Conservation (phyloP, 2,113 vertebrate species). For the Sprattus sprattus region DNA sequence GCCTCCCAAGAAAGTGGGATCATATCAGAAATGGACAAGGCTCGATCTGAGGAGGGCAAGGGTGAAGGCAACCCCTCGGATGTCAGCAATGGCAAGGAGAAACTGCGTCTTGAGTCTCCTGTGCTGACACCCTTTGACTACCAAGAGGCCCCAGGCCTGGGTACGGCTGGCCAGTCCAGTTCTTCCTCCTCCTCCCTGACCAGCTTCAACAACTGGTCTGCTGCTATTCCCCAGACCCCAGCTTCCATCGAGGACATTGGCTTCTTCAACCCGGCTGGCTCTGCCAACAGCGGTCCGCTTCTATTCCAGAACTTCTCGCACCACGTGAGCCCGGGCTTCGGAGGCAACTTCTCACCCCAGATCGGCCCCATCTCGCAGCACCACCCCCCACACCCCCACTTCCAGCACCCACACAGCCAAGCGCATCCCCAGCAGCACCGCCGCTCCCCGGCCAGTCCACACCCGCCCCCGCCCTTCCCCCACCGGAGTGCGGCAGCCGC, state of each 20-base stretch:
- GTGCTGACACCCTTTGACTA: constrained; percentile 96
- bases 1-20: constrained; percentile 90
- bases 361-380: constrained; percentile 96
- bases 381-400: constrained; percentile 95
- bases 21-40: constrained; percentile 92
- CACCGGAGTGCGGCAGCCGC: constrained; percentile 88
- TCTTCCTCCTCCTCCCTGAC: constrained; percentile 91
- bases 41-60: constrained; percentile 86
- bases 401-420: constrained; percentile 94
- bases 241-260: constrained; percentile 94
- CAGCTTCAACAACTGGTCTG: constrained; percentile 98
- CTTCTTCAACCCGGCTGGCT: constrained; percentile 93
- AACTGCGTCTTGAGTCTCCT: constrained; percentile 93
- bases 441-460: constrained; percentile 94
- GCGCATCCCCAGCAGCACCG: constrained; percentile 89
- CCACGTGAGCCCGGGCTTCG: constrained; percentile 95
- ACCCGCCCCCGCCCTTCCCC: constrained; percentile 91
- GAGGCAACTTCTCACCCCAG: constrained; percentile 97
- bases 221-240: constrained; percentile 89
- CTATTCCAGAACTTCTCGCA: constrained; percentile 99
- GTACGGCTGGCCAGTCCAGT: constrained; percentile 86
- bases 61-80: constrained; percentile 84
- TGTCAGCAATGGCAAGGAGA: constrained; percentile 87
- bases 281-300: constrained; percentile 94
- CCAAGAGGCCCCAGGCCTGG: constrained; percentile 89